These are phyloP conservation scores for Coreius guichenoti DNA, from an alignment of 2,797 vertebrate species.

Conservation along the genomic window DNA sequence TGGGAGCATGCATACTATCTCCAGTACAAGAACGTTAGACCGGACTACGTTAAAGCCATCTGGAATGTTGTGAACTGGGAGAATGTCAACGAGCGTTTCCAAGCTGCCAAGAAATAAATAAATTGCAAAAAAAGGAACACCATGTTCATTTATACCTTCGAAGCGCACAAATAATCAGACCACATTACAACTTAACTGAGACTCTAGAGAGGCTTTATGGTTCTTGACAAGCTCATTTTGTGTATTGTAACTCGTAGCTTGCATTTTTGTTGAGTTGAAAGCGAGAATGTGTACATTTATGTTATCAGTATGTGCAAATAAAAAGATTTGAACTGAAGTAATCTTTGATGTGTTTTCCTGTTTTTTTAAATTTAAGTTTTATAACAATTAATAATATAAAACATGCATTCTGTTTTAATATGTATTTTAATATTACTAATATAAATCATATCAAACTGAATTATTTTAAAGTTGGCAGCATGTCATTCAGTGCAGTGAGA, in stretches of 20 bases:
- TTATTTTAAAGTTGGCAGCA: background rate
- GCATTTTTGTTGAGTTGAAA: background rate
- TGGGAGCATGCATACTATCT: constrained; percentile 99
- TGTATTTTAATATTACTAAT: background rate
- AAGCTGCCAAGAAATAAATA: constrained; percentile 82
- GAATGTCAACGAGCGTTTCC: constrained; percentile 89
- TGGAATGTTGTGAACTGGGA: constrained; percentile 98
- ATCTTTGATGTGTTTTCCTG: constrained; percentile 3
- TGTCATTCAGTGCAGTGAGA: background rate
- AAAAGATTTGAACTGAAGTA: constrained; percentile 50
- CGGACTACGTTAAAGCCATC: constrained; percentile 97
- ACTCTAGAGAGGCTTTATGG: background rate
- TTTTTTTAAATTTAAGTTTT: constrained; percentile 1
- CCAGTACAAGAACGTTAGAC: constrained; percentile 97
- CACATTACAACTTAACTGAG: background rate
- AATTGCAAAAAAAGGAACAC: background rate
- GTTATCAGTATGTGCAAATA: constrained; percentile 51
- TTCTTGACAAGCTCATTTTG: constrained; percentile 10
- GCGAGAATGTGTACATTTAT: background rate
- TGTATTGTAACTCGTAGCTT: background rate
- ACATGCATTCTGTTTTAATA: background rate
- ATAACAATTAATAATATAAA: background rate
- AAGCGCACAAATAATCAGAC: constrained; percentile 21
- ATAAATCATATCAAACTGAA: background rate
- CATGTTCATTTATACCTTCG: background rate